Conservation (phyloP, 2,888 invertebrate species). For the Ephialtes manifestator region DNA sequence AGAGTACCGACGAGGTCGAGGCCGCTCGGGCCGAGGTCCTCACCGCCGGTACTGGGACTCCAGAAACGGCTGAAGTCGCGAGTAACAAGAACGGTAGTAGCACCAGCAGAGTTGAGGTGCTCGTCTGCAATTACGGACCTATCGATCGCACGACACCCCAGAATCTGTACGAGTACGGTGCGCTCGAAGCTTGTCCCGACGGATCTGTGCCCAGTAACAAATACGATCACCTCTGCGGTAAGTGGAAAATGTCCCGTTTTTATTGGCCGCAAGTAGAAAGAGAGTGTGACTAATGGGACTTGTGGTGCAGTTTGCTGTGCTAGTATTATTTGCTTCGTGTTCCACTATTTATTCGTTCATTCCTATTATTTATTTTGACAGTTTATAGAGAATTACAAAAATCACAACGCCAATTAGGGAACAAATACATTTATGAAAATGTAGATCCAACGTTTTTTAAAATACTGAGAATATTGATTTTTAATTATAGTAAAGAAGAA, state of each 20-base stretch:
- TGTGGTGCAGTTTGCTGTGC: background rate
- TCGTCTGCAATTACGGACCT: constrained; percentile 84
- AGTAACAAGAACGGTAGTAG: constrained; percentile 61
- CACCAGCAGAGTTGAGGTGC: constrained; percentile 77
- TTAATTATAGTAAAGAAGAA: no score
- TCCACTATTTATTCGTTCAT: background rate
- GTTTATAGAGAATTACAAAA: no score
- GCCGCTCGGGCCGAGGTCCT: constrained; percentile 25
- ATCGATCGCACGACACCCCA: constrained; percentile 78
- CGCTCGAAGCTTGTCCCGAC: constrained; percentile 75
- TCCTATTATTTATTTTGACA: background rate
- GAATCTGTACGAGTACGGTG: constrained; percentile 79
- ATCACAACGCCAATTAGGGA: no score
- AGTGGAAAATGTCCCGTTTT: constrained; percentile 61
- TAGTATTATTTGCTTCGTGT: background rate
- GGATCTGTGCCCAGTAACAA: constrained; percentile 73
- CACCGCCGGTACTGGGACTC: constrained; percentile 22
- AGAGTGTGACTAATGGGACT: background rate
- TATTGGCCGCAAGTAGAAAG: constrained; percentile 19
- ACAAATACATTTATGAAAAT: no score
- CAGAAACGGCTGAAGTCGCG: constrained; percentile 63
- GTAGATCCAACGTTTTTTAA: no score
- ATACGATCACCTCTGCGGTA: constrained; percentile 76
- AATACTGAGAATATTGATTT: no score
- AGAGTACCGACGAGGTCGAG: constrained; percentile 58